Base-by-base conservation (phyloP, 2,888 invertebrate genomes). In the Eustalomyia histrio region DNA sequence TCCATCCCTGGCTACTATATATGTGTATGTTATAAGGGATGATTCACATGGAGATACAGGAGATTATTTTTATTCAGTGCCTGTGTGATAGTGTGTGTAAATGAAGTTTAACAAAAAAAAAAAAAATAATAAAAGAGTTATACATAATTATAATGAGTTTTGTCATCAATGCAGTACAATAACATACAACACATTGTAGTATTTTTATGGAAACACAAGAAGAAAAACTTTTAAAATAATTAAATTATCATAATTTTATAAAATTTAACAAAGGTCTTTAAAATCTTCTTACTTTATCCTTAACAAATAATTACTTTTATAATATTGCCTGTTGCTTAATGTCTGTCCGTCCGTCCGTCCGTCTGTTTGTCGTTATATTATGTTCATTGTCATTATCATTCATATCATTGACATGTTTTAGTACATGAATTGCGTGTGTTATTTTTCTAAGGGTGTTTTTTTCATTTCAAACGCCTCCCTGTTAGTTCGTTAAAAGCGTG, bases 311-410 rank as follows among this genome's bases (percentile, higher is more conserved):
- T 39, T 12, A 9, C 0, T 39, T 10, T 12, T 39, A 12, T n/a
- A 39, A 39, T 29, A 29, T 6, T 39, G 39, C 39, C 39, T 39
- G 39, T 39, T 39, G 39, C 39, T 39, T 12, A 39, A 39, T 39
- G 39, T 39, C 10, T 39, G 14, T 39, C 14, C 7, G 7, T 35
- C 35, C 12, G 39, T 39, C 39, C 12, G 39, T 14, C 39, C 12
- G 39, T 14, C 12, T 1, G 39, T 39, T 39, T 39, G 10, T 2
- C 39, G 4, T 12, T 39, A 39, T 29, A 29, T 29, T 64, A 6
- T 52, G 52, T 47, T 79, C 71, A 76, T 39, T 76, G 80, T 80
- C 80, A 76, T 76, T 74, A 76, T 76, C 73, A 76, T 69, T 68
- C 76, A 81, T 71, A 39, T 39, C 12, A 39, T 12, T 39, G 39